Percentiles rank a stretch among this genome's conserved stretches.
phyloP scores from a whole-genome alignment of 2,888 invertebrate genomes.

The Phasia obesa region DNA sequence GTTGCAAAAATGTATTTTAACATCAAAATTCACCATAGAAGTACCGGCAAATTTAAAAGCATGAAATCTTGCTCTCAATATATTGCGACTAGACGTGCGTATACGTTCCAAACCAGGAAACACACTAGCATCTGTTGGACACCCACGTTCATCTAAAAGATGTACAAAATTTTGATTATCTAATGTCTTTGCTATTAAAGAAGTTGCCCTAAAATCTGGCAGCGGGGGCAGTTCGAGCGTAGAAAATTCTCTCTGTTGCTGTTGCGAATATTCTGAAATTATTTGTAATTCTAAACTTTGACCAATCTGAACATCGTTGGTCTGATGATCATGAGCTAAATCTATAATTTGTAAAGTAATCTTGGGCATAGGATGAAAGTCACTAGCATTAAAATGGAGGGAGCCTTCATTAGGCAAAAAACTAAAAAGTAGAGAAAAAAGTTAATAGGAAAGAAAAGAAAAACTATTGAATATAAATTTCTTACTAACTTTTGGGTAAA shows the following conservation, averaged over 20 bases:
- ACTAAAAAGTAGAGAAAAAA: constrained; percentile 76
- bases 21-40: constrained; percentile 91
- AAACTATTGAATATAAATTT: constrained; percentile 68
- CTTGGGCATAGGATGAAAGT: constrained; percentile 75
- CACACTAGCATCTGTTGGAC: constrained; percentile 87
- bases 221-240: constrained; percentile 82
- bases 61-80: constrained; percentile 87
- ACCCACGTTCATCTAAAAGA: constrained; percentile 89
- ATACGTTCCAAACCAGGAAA: constrained; percentile 83
- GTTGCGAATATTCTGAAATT: constrained; percentile 82
- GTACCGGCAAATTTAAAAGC: constrained; percentile 94
- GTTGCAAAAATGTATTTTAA: constrained; percentile 92
- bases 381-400: constrained; percentile 76
- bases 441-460: not conserved
- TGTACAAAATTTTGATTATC: constrained; percentile 88
- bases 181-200: constrained; percentile 90
- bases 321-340: constrained; percentile 84
- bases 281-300: constrained; percentile 87
- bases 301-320: constrained; percentile 87
- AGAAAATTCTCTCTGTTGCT: constrained; percentile 72
- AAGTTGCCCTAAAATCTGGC: constrained; percentile 89
- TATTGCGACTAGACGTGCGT: constrained; percentile 77
- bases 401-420: constrained; percentile 82
- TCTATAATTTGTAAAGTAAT: constrained; percentile 85
- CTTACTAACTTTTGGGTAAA: constrained; percentile 83